A percentile compares a stretch with the other conserved stretches of the same genome.
phyloP scores from a whole-genome alignment of 2,797 vertebrate species.

The Caiman crocodilus region DNA sequence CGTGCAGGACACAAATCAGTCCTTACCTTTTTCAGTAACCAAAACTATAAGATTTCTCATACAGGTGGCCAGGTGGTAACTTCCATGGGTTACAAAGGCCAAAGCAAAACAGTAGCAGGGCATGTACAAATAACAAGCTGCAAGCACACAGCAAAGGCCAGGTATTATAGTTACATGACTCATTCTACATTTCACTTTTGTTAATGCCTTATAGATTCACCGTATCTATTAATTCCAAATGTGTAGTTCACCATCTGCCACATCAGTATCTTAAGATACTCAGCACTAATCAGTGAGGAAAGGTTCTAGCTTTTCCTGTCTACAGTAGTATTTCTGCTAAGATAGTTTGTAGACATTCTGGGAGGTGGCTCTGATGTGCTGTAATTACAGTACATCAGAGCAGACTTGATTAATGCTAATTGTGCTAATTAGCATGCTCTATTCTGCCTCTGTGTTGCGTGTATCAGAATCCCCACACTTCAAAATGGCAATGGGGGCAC shows the following conservation, averaged over 20 bases:
- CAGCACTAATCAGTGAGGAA: conserved; percentile 14
- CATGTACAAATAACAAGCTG: accelerated
- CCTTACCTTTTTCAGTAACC: too few species aligned
- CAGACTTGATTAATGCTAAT: too few species aligned
- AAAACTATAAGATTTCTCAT: neutral
- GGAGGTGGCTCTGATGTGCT: too few species aligned
- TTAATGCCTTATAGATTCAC: neutral
- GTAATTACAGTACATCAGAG: too few species aligned
- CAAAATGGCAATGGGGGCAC: too few species aligned
- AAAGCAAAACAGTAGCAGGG: neutral
- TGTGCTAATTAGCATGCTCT: too few species aligned
- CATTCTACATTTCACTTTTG: neutral
- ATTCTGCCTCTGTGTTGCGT: too few species aligned
- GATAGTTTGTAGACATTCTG: accelerated
- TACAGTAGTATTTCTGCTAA: neutral
- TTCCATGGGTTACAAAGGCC: accelerated
- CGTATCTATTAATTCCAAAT: neutral
- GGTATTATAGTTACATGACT: neutral
- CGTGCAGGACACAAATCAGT: neutral
- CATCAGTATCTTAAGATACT: neutral
- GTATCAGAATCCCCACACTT: too few species aligned
- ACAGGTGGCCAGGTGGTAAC: neutral
- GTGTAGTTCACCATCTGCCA: neutral
- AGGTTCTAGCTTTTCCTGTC: neutral
- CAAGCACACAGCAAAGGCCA: neutral